Evolutionary conservation across 2,888 invertebrate genomes (phyloP), one percentile per base, ranked within the genome.

Genomic region (Creontiades dilutus): DNA sequence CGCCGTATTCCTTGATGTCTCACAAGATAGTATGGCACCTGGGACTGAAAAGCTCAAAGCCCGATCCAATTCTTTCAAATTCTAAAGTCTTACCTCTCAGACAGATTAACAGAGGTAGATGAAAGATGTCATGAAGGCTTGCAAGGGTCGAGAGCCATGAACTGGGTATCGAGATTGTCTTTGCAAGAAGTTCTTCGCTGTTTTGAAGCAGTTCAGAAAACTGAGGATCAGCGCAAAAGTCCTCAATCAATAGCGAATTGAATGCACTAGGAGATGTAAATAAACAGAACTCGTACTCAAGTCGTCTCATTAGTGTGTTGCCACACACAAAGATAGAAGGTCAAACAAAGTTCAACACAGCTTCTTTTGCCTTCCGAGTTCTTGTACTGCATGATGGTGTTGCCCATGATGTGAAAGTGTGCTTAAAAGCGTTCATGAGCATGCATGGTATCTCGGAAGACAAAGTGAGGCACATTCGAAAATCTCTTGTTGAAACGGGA

Each of bases 361-460:
- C 52, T 16, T 86, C 86, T 9, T 86, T 86, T 86, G 27, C 27
- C 27, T 86, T 75, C 46, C 9, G 86, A 86, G 61, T 86, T 52
- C 86, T 48, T 86, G 86, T 75, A 23, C 27, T 86, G 46, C n/a
- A 14, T 28, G 75, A 47, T 46, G 68, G 16, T 80, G 86, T 61
- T 86, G 57, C 86, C 57, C n/a, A n/a, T 37, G 75, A 75, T 68
- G 46, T 86, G 28, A 27, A 46, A 47, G 90, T 91, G 87, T 91
- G 90, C 48, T 84, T 80, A 23, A 91, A 90, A 82, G 90, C 91
- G 11, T 87, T 90, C 75, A 75, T 90, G 76, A 37, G 85, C 37
- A 68, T 90, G 46, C 90, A 90, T 80, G 90, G 86, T 90, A 90
- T 90, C 47, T 78, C 57, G 23, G 78, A 90, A 37, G 48, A 52